Conservation (phyloP, 2,113 vertebrate genomes). For the Parus major region DNA sequence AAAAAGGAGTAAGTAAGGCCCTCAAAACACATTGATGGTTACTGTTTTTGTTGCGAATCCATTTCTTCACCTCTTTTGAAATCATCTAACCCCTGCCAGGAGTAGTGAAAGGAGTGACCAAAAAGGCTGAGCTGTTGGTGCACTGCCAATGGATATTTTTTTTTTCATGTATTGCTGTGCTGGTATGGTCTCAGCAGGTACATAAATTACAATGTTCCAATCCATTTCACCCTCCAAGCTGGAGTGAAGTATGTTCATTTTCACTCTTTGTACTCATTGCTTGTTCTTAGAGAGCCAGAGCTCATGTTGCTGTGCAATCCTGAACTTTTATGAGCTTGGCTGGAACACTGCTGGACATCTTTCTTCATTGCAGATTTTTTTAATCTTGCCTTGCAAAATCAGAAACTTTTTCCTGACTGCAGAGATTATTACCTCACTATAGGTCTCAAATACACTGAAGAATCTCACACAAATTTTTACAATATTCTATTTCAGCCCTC, state of each 20-base stretch:
- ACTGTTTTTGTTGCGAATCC: not conserved
- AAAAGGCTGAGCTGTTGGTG: not conserved
- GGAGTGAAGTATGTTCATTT: constrained; percentile 24
- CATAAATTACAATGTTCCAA: constrained; percentile 8
- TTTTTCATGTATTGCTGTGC: not conserved
- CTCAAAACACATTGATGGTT: not conserved
- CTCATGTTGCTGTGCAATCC: not conserved
- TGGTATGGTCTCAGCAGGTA: not conserved
- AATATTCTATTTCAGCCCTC: not conserved
- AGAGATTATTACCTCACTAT: constrained; percentile 8
- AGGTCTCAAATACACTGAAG: not conserved
- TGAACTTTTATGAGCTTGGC: constrained; percentile 22
- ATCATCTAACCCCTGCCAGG: not conserved
- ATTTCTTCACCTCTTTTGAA: not conserved
- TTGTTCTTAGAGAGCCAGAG: not conserved
- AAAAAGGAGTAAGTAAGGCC: not conserved
- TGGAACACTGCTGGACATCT: not conserved
- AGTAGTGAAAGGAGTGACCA: not conserved
- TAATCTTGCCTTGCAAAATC: constrained; percentile 17
- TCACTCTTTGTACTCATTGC: not conserved
- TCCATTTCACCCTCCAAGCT: constrained; percentile 13
- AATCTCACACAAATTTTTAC: not conserved
- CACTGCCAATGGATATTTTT: not conserved
- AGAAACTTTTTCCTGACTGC: not conserved
- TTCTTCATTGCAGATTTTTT: not conserved